Conservation (phyloP, 2,888 invertebrate genomes). For the Pecten maximus region DNA sequence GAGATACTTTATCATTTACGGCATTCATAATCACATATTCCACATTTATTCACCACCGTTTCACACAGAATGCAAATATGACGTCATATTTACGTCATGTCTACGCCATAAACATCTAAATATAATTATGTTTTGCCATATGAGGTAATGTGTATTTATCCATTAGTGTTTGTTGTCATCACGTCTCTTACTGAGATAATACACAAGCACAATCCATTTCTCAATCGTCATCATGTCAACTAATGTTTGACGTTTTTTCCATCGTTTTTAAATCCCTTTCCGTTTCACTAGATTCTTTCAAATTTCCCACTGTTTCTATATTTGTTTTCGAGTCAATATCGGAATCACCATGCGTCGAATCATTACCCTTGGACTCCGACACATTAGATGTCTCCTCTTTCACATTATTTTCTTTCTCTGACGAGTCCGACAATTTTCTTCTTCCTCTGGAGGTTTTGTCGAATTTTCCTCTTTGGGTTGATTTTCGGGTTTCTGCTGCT, state of each 20-base stretch:
- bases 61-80: not conserved
- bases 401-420: constrained; percentile 19
- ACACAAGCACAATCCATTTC: not conserved
- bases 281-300: not conserved
- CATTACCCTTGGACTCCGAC: not conserved
- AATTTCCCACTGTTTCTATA: not conserved
- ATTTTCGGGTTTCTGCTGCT: constrained; percentile 76
- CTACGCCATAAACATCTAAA: not conserved
- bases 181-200: not conserved
- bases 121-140: not conserved
- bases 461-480: constrained; percentile 41
- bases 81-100: not conserved
- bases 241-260: not conserved
- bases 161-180: not conserved
- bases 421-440: constrained; percentile 41
- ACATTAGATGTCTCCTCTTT: not conserved
- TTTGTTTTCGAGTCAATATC: not conserved
- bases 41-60: not conserved
- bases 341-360: not conserved
- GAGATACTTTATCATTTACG: not conserved
- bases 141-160: not conserved
- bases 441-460: constrained; percentile 27
- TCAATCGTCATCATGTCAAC: not conserved
- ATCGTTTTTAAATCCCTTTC: not conserved
- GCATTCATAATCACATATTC: not conserved